Base-by-base conservation (phyloP, 2,888 invertebrate genomes). In the Neoscelio sp. region DNA sequence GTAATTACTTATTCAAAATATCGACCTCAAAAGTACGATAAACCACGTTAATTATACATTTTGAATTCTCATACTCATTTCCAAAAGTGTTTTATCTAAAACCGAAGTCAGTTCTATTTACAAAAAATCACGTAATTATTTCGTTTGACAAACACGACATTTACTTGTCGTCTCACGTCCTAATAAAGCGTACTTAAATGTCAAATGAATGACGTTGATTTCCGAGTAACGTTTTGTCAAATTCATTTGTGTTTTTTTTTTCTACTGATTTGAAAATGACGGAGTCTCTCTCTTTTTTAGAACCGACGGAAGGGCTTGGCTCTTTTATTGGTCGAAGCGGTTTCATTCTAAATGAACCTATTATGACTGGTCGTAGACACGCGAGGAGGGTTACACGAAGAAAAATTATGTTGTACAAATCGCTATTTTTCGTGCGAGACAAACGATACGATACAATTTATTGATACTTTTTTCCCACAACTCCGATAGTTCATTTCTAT, bases 271-370 rank as follows among this genome's bases (percentile, higher is more conserved):
- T 38, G 35, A 67, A 58, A 50, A 50, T 42, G 65, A 4, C 44
- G 5, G 10, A 15, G 44, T 62, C 42, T 38, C 17, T 54, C 15
- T 20, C 52, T 18, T 65, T 75, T 75, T 68, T 68, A 54, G 35
- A 54, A 40, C 52, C 20, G 56, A 65, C 78, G 78, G 71, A 73
- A 78, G 78, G 78, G 78, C 73, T 78, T 73, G 78, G 78, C 73
- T 78, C 78, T 78, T 78, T 78, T 67, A 54, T 65, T 65, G 58
- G 20, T 35, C 44, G 60, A 56, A 78, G 65, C 77, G 56, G 64
- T 58, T 77, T 71, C 35, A 78, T 60, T 78, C 62, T 62, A 73
- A 71, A 78, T 62, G 73, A 73, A 68, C 54, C 78, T 54, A 78
- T 78, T 73, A 73, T 73, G 78, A 60, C 62, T 42, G 64, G 23